Evolutionary conservation across 1,140 invertebrate genomes (phyloP).

Genomic region (Nasonia longicornis): DNA sequence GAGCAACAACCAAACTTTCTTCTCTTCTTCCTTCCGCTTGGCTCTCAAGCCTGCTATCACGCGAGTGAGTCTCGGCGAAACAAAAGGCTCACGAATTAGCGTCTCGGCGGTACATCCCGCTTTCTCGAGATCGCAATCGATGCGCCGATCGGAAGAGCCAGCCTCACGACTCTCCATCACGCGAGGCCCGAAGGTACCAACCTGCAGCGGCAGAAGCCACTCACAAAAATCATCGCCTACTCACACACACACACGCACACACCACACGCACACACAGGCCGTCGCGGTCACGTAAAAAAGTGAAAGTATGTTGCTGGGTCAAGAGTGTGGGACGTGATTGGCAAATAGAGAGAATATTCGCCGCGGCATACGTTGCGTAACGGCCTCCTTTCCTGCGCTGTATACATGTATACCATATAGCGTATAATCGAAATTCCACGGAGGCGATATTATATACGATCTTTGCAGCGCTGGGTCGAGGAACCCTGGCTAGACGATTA

Average conservation of each 20-base stretch:
- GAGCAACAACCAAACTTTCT: not conserved
- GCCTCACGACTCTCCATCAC: not conserved
- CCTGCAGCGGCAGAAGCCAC: not conserved
- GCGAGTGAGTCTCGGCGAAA: not conserved
- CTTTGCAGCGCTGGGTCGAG: not conserved
- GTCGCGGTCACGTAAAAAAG: slow-evolving; percentile 48
- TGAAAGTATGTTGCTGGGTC: slow-evolving; percentile 64
- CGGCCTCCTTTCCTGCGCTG: not conserved
- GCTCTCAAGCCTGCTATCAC: not conserved
- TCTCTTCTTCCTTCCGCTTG: not conserved
- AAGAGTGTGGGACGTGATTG: slow-evolving; percentile 51
- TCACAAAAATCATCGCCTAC: not conserved
- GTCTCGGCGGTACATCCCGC: not conserved
- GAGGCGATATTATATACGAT: slow-evolving; percentile 27
- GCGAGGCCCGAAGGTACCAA: not conserved
- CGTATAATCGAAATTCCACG: slow-evolving; percentile 31
- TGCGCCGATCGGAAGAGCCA: not conserved
- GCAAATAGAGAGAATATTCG: not conserved
- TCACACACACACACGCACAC: too few species aligned
- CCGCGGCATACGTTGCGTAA: not conserved
- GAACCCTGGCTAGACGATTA: slow-evolving; percentile 3
- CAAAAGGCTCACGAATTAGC: not conserved
- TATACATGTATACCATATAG: not conserved
- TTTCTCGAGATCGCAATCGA: not conserved
- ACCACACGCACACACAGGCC: not conserved